Base-by-base conservation (phyloP, 1,140 invertebrate species). In the Drosophila ficusphila region DNA sequence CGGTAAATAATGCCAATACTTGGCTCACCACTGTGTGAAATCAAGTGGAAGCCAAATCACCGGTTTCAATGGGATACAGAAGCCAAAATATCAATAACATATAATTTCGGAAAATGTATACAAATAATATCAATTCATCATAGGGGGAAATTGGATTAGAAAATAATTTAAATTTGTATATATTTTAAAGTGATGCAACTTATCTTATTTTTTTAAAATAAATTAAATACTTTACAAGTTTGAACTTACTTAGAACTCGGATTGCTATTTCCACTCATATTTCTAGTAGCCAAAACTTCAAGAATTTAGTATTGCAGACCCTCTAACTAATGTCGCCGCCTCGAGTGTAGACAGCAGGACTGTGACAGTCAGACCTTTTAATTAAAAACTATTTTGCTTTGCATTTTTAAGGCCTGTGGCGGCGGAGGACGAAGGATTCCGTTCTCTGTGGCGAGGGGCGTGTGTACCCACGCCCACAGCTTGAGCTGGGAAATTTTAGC, bases 301-400 rank as follows among this genome's bases (percentile, higher is more conserved):
- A 7, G 4, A 42, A 42, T 23, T 19, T 1, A 42, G n/a, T n/a
- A n/a, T n/a, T 21, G 19, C n/a, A 42, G 39, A 12, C 38, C 0
- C 18, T 21, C 4, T 19, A n/a, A 67, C 71, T 62, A 67, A 71
- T 76, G 46, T 49, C 41, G 39, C 34, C 47, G 47, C 68, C 70
- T 12, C 14, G 54, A 78, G 39, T 83, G 78, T 70, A 51, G 48
- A 49, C 69, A 42, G 27, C 54, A 31, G 68, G 62, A 49, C 69
- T 56, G 53, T 72, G 78, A 77, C 61, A 64, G 61, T 49, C 61
- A 71, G 77, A 69, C 82, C 73, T 88, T 86, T 86, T 86, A 86
- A 86, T 86, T 86, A 86, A 86, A 86, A 88, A 82, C 82, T 86
- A 86, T 86, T 86, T 88, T 88, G 82, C 81, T 88, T 82, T 85